Conservation (phyloP, 2,797 vertebrate genomes). For the Phoebastria nigripes region DNA sequence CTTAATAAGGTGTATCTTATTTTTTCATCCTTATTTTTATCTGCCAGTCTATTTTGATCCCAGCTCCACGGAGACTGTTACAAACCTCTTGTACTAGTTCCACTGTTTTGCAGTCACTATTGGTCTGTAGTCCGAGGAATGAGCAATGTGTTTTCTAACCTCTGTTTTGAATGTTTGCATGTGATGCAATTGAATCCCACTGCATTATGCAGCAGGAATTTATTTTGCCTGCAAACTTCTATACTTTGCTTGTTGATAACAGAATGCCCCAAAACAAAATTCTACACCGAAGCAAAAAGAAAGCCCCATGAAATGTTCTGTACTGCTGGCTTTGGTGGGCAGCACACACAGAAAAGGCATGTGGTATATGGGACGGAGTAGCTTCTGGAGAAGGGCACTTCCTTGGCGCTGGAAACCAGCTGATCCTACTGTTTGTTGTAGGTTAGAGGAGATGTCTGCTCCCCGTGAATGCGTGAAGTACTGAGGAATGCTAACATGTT, state of each 20-base stretch:
- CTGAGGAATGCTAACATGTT: neutral
- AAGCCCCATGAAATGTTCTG: neutral
- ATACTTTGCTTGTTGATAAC: neutral
- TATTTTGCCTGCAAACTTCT: neutral
- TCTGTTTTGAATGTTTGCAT: neutral
- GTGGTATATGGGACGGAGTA: neutral
- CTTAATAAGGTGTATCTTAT: neutral
- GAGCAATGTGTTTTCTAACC: neutral
- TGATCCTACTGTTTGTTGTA: neutral
- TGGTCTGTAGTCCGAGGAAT: neutral
- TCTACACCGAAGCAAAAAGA: neutral
- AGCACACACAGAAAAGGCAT: neutral
- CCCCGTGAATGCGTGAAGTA: neutral
- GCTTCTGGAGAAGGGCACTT: neutral
- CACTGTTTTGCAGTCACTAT: neutral
- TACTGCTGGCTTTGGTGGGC: neutral
- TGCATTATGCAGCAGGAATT: neutral
- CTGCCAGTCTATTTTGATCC: neutral
- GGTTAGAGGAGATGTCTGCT: neutral
- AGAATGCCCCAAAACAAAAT: neutral
- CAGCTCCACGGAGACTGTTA: constrained; percentile 8
- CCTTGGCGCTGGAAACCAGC: neutral
- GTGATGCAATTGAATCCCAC: neutral
- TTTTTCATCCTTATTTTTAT: neutral
- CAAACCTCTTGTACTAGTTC: neutral